A percentile compares a stretch with the other conserved stretches of the same genome.
Evolutionary conservation across 2,113 vertebrate genomes (phyloP).

Genomic region (Gobiocypris rarus): DNA sequence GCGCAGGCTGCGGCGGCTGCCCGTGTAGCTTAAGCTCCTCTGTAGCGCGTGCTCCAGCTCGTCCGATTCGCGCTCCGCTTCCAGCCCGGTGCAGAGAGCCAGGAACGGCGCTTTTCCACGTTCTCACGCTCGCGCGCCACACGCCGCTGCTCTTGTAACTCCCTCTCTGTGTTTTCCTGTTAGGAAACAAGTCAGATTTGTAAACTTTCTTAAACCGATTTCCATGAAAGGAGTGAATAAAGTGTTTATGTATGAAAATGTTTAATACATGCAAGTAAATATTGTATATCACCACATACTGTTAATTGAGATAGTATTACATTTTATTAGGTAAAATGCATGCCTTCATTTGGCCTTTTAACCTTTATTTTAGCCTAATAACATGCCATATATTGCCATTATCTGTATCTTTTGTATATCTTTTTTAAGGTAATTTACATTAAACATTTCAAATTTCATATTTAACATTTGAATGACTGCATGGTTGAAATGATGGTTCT

Average conservation of each 20-base stretch:
- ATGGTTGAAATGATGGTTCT: not conserved
- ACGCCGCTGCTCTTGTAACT: slow-evolving; percentile 76
- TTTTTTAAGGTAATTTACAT: not conserved
- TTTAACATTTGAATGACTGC: not conserved
- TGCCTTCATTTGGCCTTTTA: not conserved
- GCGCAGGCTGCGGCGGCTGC: slow-evolving; percentile 75
- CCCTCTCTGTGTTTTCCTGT: slow-evolving; percentile 80
- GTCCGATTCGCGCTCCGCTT: slow-evolving; percentile 58
- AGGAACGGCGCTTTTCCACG: slow-evolving; percentile 76
- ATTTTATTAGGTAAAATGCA: not conserved
- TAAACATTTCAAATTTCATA: not conserved
- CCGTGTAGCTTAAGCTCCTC: slow-evolving; percentile 72
- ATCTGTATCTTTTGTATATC: too few species aligned
- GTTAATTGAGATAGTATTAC: not conserved
- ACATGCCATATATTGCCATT: too few species aligned
- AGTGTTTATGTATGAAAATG: not conserved
- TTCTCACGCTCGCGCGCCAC: slow-evolving; percentile 73
- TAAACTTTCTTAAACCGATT: not conserved
- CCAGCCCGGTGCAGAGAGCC: slow-evolving; percentile 70
- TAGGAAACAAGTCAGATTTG: not conserved
- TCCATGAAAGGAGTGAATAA: not conserved
- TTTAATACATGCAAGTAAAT: not conserved
- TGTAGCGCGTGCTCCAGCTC: slow-evolving; percentile 79
- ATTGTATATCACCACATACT: not conserved
- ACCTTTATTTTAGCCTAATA: not conserved